Conservation (phyloP, 2,797 vertebrate species). For the Merluccius polli region DNA sequence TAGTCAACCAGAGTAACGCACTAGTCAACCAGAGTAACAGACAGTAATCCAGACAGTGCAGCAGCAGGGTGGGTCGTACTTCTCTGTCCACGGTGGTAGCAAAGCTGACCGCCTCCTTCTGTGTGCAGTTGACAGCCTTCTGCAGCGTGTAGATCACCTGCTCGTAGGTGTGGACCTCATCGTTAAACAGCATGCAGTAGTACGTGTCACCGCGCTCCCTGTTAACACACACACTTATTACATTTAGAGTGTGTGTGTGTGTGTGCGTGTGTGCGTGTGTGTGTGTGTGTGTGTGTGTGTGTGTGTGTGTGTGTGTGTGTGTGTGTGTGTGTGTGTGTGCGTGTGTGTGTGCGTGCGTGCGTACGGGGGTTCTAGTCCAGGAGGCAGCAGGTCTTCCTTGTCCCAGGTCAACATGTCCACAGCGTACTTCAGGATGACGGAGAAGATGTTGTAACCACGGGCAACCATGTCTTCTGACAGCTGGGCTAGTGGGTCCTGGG, state of each 20-base stretch:
- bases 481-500: slow-evolving; percentile 85
- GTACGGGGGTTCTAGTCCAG: slow-evolving; percentile 81
- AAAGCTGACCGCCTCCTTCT: slow-evolving; percentile 94
- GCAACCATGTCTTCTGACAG: slow-evolving; percentile 86
- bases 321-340: not conserved
- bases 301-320: not conserved
- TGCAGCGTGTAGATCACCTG: slow-evolving; percentile 98
- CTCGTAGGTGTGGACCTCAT: slow-evolving; percentile 98
- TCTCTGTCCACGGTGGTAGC: slow-evolving; percentile 96
- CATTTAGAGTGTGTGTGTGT: not conserved
- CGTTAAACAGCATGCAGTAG: slow-evolving; percentile 98
- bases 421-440: slow-evolving; percentile 89
- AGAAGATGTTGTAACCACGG: slow-evolving; percentile 86
- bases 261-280: too few relatives aligned
- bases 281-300: not conserved
- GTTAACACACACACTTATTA: slow-evolving; percentile 15
- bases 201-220: slow-evolving; percentile 86
- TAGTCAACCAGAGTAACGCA: not conserved
- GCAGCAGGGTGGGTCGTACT: slow-evolving; percentile 69
- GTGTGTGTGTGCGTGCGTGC: slow-evolving; percentile 6
- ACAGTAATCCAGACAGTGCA: not conserved
- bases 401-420: slow-evolving; percentile 95
- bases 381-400: slow-evolving; percentile 85
- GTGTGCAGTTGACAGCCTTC: slow-evolving; percentile 94
- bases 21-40: not conserved